phyloP scores from a whole-genome alignment of 2,113 vertebrate genomes.

The Platysteira castanea region DNA sequence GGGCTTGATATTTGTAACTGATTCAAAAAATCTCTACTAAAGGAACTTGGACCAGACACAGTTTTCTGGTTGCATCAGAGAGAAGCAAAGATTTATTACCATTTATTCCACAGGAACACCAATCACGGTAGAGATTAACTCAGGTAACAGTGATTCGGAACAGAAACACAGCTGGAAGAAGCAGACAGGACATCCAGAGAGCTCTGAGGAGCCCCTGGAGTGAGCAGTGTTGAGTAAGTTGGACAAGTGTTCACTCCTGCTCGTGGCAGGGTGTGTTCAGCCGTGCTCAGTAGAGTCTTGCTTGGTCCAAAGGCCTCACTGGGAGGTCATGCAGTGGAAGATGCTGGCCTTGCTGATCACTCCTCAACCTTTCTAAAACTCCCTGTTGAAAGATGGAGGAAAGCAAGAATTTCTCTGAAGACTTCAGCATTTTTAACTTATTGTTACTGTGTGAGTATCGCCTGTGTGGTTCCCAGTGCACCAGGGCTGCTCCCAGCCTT shows the following conservation, averaged over 20 bases:
- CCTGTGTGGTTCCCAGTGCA: neutral
- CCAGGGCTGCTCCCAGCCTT: neutral
- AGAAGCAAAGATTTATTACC: constrained; percentile 58
- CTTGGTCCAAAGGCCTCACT: neutral
- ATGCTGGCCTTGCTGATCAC: neutral
- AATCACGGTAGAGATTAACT: neutral
- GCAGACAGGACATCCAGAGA: neutral
- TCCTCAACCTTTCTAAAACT: constrained; percentile 4
- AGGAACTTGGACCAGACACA: neutral
- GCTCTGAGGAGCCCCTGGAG: neutral
- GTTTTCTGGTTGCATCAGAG: constrained; percentile 13
- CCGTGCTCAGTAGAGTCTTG: neutral
- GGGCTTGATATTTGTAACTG: neutral
- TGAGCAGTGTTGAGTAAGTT: neutral
- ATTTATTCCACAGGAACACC: neutral
- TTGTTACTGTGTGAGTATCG: neutral
- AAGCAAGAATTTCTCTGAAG: neutral
- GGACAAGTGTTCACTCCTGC: neutral
- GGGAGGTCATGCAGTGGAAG: neutral
- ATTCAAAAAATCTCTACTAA: neutral
- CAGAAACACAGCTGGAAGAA: neutral
- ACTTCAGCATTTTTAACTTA: neutral
- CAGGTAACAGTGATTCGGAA: neutral
- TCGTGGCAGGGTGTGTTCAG: neutral
- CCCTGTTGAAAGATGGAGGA: neutral